Base-by-base conservation (phyloP, 2,113 vertebrate genomes). In the Phaetusa simplex region DNA sequence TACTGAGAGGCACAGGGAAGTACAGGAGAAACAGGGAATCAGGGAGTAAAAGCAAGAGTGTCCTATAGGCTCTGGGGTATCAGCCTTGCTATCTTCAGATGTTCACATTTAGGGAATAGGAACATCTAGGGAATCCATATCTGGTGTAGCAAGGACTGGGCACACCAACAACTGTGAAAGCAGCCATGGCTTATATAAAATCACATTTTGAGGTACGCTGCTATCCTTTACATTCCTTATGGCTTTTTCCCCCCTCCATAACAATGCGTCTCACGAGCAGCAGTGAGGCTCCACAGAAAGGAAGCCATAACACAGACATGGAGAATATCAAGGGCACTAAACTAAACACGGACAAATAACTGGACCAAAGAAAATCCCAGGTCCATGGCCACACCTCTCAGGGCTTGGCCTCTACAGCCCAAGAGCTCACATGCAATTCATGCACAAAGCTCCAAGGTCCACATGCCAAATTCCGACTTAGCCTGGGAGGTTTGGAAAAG, bases 381-480 rank as follows among this genome's bases (percentile, higher is more conserved):
- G 38, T 92, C 72, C 19, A 5, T 1, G 19, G 71, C 50, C 71
- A 74, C 50, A 30, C 12, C 38, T 58, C 49, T 91, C 69, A 61
- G 72, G 88, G 30, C n/a, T 86, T 82, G 55, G 50, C 69, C 65
- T 83, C n/a, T 50, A 10, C 42, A 96, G 72, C 69, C 86, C 80
- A 62, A 62, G 88, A 78, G 77, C 56, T 95, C 89, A 87, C 94
- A 97, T 96, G 93, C 95, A 95, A 38, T 49, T 93, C 96, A 96
- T 95, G 96, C 96, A 80, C 62, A 95, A 94, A 66, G 89, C 88
- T 89, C 93, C 45, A 73, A 90, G 78, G 80, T 82, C 53, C 78
- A 65, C 93, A 96, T 96, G 96, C 96, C 82, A 91, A 94, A 87
- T 62, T 77, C 81, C 73, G 82, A 40, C 30, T 80, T 89, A 91